These are phyloP conservation scores for Argyresthia albistria DNA, from an alignment of 2,888 invertebrate species.

Conservation along the genomic window DNA sequence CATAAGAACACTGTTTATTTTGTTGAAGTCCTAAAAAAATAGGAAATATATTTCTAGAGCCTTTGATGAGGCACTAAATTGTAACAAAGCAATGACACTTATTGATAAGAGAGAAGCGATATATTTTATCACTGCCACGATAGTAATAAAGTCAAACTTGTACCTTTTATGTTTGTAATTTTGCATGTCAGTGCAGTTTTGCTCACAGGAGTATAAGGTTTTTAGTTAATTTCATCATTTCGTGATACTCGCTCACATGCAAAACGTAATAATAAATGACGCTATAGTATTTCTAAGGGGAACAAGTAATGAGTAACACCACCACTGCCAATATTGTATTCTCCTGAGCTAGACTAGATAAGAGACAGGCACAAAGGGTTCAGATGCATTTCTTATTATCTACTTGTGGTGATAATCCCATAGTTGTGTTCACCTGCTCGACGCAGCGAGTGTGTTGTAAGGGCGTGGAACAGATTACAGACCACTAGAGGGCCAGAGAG, in stretches of 20 bases:
- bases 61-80: conserved; percentile 34
- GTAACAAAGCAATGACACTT: conserved; percentile 30
- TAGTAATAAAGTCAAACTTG: conserved; percentile 28
- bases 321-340: too few relatives aligned
- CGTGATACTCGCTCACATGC: conserved; percentile 16
- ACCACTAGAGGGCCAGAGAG: conserved; percentile 18
- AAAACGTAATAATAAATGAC: conserved; percentile 14
- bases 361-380: background rate
- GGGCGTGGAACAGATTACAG: conserved; percentile 65
- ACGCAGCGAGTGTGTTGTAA: conserved; percentile 17
- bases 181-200: conserved; percentile 22
- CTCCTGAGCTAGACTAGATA: too few relatives aligned
- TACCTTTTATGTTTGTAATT: conserved; percentile 18
- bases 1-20: conserved; percentile 43
- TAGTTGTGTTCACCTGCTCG: background rate
- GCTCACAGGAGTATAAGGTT: conserved; percentile 18
- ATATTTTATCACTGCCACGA: conserved; percentile 66
- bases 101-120: conserved; percentile 38
- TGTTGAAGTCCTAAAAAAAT: conserved; percentile 8
- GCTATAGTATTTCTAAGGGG: conserved; percentile 18
- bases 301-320: conserved; percentile 15
- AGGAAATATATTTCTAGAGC: conserved; percentile 53
- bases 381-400: background rate
- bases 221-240: conserved; percentile 7
- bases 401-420: background rate